Evolutionary conservation across 1,140 invertebrate species (phyloP), one percentile per base, ranked within the genome.

Genomic region (Atta texana): DNA sequence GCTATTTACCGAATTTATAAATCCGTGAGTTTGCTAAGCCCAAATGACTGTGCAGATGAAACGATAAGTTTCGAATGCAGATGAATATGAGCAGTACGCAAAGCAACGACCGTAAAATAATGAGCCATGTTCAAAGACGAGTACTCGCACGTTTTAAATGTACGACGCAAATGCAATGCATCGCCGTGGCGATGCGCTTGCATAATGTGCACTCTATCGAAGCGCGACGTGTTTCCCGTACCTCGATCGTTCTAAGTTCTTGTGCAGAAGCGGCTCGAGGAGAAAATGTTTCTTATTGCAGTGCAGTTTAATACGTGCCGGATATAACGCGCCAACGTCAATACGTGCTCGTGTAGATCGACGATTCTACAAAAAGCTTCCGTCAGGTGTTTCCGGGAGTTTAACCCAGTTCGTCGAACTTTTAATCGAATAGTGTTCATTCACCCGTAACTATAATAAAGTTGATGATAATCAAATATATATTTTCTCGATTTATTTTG

Each of bases 21-120:
- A 68, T 44, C n/a, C n/a, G 12, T 14, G 34, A 8, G n/a, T 21
- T 68, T 1, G 14, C 39, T 3, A 16, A 12, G 5, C 6, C 39
- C 14, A 69, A 69, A 69, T 69, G 39, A 49, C 39, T 53, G 72
- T 14, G 16, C 49, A 51, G 85, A 69, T 74, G 55, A 84, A 76
- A 88, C 61, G 85, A 89, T 86, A 89, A 89, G 53, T 59, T 81
- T 24, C 24, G 24, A 76, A 44, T 34, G 74, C 59, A 53, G 53
- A 61, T 31, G 49, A 85, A 77, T 57, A 57, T 74, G 69, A 69
- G 21, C 34, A 71, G 71, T 76, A 87, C 69, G 87, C 88, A 82
- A 89, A 63, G 87, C 88, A 66, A 76, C 71, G 66, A 55, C 74
- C 71, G 76, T 86, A 88, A 89, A 86, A 86, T 86, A 89, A 89